Evolutionary conservation across 2,888 invertebrate genomes (phyloP).

Genomic region (Melieria omissa): DNA sequence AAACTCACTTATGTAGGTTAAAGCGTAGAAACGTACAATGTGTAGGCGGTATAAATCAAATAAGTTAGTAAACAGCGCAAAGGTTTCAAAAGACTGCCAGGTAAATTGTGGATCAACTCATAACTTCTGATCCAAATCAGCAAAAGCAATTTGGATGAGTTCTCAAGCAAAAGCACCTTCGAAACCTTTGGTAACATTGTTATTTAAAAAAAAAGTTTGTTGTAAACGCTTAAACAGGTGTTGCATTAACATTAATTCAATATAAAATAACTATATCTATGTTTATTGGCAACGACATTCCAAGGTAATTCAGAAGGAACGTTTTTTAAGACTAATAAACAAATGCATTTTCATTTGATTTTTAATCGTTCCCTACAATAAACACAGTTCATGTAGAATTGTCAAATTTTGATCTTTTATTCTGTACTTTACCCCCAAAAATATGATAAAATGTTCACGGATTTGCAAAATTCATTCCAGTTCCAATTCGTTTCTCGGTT

Average conservation of each 20-base stretch:
- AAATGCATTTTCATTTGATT: slow-evolving; percentile 3
- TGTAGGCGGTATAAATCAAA: background rate
- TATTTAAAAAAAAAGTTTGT: background rate
- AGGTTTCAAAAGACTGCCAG: background rate
- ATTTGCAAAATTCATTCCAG: background rate
- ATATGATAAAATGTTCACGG: background rate
- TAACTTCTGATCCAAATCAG: background rate
- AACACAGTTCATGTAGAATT: too few relatives aligned
- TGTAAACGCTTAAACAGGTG: background rate
- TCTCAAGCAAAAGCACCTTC: too few relatives aligned
- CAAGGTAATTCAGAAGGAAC: background rate
- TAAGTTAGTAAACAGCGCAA: background rate
- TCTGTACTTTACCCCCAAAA: slow-evolving; percentile 18
- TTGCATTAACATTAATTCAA: background rate
- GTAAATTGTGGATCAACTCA: background rate
- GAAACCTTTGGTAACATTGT: background rate
- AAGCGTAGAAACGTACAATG: too few relatives aligned
- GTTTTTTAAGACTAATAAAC: background rate
- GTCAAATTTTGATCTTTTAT: slow-evolving; percentile 13
- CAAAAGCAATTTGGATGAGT: too few relatives aligned
- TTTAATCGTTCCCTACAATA: too few relatives aligned
- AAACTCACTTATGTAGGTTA: too few relatives aligned
- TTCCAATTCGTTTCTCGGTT: background rate
- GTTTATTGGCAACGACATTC: slow-evolving; percentile 13
- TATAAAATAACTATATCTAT: background rate